Evolutionary conservation across 2,113 vertebrate species (phyloP), one percentile per base, ranked within the genome.

Genomic region (Melanerpes aurifrons): DNA sequence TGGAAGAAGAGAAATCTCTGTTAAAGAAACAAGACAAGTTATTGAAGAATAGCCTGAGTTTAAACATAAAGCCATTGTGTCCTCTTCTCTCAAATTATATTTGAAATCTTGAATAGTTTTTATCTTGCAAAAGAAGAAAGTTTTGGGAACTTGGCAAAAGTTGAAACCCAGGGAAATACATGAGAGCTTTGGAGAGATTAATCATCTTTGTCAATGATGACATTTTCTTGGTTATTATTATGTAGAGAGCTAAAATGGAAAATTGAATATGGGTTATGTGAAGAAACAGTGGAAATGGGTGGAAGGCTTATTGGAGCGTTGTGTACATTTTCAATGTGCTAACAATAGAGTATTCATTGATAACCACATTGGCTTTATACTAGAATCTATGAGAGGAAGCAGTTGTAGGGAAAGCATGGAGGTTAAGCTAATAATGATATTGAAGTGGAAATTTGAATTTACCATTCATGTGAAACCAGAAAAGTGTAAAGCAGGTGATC

Each of bases 271-370:
- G 28, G 57, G 68, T 91, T 96, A 96, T 95, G 87, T 91, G 87
- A 76, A 92, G 89, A 78, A 96, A 89, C 17, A 77, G 67, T 95
- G 81, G 88, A 81, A 96, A 78, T 95, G 93, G 93, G 91, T 94
- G 87, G 82, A 94, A 96, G 32, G n/a, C 82, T 92, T 94, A 26
- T 43, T 83, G 59, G 54, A 90, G 56, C 18, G 31, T 75, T 76
- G 72, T 47, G 94, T 64, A n/a, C 69, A 56, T 89, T 94, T 92
- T 61, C 12, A 95, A 79, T 81, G n/a, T 70, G 72, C 89, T 78
- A 88, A 94, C 94, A 95, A 94, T 96, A 82, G 69, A 81, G 75
- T 67, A 92, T 96, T 96, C 94, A 86, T 90, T 94, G 94, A 94
- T 94, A 94, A 90, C 59, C 53, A 68, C 82, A 28, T 70, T 0